Base-by-base conservation (phyloP, 2,113 vertebrate species). In the Paradisaea rubra region DNA sequence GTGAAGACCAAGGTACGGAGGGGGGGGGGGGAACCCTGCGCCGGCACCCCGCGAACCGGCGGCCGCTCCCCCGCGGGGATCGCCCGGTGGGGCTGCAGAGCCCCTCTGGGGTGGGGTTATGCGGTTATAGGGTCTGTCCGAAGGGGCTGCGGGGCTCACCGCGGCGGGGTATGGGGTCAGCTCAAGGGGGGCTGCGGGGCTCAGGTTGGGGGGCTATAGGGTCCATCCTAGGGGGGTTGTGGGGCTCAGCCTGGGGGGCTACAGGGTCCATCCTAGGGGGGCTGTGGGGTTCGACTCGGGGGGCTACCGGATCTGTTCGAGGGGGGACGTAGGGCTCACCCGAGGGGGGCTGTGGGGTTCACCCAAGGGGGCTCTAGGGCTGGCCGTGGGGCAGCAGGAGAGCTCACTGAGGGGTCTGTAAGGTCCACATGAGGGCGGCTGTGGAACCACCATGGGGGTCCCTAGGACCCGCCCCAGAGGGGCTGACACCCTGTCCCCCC, bases 1-100 rank as follows among this genome's bases (percentile, higher is more conserved):
- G 98, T 99, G 95, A 98, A 97, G 84, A 99, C 98, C 83, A 99
- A 99, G 99, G 99, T 99, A 98, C 24, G 7, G 39, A 11, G n/a
- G n/a, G n/a, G 49, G 22, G 21, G 6, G 21, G 21, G 3, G 12
- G 2, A 20, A 28, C 1, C 15, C 37, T 6, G 69, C 3, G 28
- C 15, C 20, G 77, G 24, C 16, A 28, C 30, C 44, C 23, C 41
- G 9, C 4, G 33, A 17, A 39, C 4, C 49, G 18, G 47, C 37
- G 3, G 18, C 61, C 11, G 49, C 66, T 63, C 2, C 24, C 35
- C 33, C 15, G 42, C 5, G 31, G 59, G 73, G 47, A 10, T 39
- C 12, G 20, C 11, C 15, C 17, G 6, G 13, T 14, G 73, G 61
- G 39, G 50, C 33, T 60, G 69, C 59, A 11, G 28, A 73, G 56